Evolutionary conservation across 2,888 invertebrate genomes (phyloP), one percentile per base, ranked within the genome.

Genomic region (Agrochola lota): DNA sequence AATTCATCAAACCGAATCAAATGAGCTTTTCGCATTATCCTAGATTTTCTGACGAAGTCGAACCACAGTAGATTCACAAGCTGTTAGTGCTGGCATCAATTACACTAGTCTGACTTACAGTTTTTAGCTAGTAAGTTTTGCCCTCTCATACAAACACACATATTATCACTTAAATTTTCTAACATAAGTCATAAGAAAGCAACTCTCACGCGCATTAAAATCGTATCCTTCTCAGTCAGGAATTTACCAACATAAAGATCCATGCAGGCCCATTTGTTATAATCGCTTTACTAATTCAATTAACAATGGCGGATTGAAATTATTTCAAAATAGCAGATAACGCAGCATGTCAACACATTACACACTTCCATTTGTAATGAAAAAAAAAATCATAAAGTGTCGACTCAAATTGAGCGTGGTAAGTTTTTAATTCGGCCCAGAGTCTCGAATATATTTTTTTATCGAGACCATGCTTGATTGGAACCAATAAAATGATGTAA

Each of bases 401-500:
- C 88, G 89, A 90, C 90, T 87, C 88, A 91, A 93, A 93, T 93
- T 89, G 91, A 91, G 88, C 92, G 91, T 91, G 88, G 89, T 87
- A 89, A 89, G 88, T 89, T 90, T 90, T 89, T 88, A 91, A 92
- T 91, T 91, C 90, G 90, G 87, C 88, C 87, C 83, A 87, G 89
- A 86, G 87, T 87, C 68, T 88, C 80, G 88, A 91, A 91, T 92
- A 90, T 89, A 91, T 93, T 94, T 90, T 95, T 94, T 94, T 94
- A 95, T 94, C 93, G 94, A 92, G 89, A 92, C 92, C 92, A 91
- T 92, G 88, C 90, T 93, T 95, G 94, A 95, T 96, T 95, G 95
- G 96, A 95, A 95, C 95, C 94, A 95, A 96, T 96, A 94, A 95
- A 94, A 95, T 94, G 92, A 93, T 92, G 91, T 95, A 93, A 94